phyloP scores from a whole-genome alignment of 2,888 invertebrate species.

The Dynastes tityus region DNA sequence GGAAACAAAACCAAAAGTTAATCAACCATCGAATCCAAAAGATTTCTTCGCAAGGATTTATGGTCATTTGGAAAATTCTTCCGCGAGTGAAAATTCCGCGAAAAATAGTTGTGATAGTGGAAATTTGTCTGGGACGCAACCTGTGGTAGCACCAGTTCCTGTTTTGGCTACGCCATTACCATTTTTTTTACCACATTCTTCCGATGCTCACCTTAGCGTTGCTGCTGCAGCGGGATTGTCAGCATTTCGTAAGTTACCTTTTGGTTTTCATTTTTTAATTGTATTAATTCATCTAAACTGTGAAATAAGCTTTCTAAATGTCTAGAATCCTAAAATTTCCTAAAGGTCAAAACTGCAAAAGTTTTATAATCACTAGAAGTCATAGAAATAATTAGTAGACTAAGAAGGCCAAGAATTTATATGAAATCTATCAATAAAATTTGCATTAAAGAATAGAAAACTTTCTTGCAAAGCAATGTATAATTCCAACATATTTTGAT shows the following conservation, averaged over 20 bases:
- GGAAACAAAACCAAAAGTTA: slow-evolving; percentile 58
- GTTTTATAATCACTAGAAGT: no score
- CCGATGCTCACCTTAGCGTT: slow-evolving; percentile 69
- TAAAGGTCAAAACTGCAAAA: no score
- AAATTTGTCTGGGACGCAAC: slow-evolving; percentile 53
- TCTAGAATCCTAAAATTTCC: no score
- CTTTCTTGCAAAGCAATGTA: no score
- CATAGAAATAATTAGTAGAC: no score
- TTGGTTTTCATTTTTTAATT: not conserved
- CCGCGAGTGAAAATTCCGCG: slow-evolving; percentile 50
- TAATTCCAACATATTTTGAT: no score
- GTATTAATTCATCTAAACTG: no score
- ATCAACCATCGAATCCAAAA: slow-evolving; percentile 82
- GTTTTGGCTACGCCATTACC: slow-evolving; percentile 66
- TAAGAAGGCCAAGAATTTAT: no score
- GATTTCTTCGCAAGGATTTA: slow-evolving; percentile 87
- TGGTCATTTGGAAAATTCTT: slow-evolving; percentile 78
- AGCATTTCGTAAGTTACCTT: slow-evolving; percentile 71
- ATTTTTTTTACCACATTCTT: slow-evolving; percentile 65
- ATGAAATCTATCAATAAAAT: no score
- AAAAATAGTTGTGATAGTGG: slow-evolving; percentile 60
- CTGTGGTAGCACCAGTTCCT: slow-evolving; percentile 65
- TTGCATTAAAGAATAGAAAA: no score
- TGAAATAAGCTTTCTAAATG: no score
- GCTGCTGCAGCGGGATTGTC: slow-evolving; percentile 75